Evolutionary conservation across 2,113 vertebrate species (phyloP), one percentile per base, ranked within the genome.

Genomic region (Campylomormyrus numenius): DNA sequence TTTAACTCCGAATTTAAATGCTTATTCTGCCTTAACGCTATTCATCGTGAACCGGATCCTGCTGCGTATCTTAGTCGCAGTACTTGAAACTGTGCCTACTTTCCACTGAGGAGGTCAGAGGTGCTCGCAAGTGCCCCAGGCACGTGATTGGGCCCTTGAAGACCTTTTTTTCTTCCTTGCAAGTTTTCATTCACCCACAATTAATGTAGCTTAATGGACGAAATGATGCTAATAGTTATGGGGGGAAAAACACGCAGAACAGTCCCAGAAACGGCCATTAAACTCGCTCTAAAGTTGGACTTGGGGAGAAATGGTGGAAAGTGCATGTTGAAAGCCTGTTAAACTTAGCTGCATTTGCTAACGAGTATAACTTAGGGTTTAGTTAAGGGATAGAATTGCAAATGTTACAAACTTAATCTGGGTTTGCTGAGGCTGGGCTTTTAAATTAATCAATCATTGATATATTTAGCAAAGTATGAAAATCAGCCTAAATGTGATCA

Each of bases 121-220:
- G 96, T 96, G 95, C 92, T 94, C 93, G 95, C 94, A 94, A 96
- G 96, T 95, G 96, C 94, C 96, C 94, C 95, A 95, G 95, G 95
- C 96, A 96, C 96, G 95, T 95, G 95, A 94, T 94, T 94, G 95
- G 94, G 96, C 95, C 95, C 96, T 96, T 95, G 93, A 96, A 95
- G 94, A 95, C 93, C 94, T 92, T 95, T 95, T 80, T 80, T 96
- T 96, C 96, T 96, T 95, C 94, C 91, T 88, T 91, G 93, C 93
- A 95, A 95, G 96, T 95, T 96, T 95, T 94, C 95, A 95, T 96
- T 96, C 96, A 96, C 90, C 92, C 93, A 95, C 95, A 96, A 96
- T 96, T 96, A 96, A 96, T 96, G 95, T 94, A 92, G 93, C 94
- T 96, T 94, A 95, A 95, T 96, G 95, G 94, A 96, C 95, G 96